These are phyloP conservation scores for Drosophila prosaltans DNA, from an alignment of 1,140 invertebrate species.

Conservation along the genomic window DNA sequence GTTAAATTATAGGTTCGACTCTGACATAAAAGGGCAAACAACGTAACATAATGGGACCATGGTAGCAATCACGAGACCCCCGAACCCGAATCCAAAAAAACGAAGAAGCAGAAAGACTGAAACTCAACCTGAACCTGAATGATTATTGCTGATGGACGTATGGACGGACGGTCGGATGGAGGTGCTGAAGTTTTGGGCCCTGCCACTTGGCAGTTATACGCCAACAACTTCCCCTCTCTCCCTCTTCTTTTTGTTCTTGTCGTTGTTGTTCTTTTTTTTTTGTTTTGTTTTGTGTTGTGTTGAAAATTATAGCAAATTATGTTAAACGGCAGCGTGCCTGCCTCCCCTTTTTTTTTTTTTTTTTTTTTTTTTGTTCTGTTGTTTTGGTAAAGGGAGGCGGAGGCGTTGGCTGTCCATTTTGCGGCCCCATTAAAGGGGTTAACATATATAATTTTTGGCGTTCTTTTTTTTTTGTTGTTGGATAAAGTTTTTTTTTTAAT, in stretches of 20 bases:
- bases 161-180: slow-evolving; percentile 4
- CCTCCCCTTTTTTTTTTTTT: slow-evolving; percentile 37
- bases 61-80: slow-evolving; percentile 69
- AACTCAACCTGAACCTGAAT: slow-evolving; percentile 63
- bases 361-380: neutral
- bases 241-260: too few species aligned
- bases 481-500: slow-evolving; percentile 1
- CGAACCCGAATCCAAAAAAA: slow-evolving; percentile 12
- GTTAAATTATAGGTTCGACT: slow-evolving; percentile 79
- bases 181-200: slow-evolving; percentile 32
- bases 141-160: slow-evolving; percentile 54
- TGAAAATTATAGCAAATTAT: slow-evolving; percentile 82
- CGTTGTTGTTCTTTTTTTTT: neutral
- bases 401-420: slow-evolving; percentile 39
- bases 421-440: slow-evolving; percentile 49
- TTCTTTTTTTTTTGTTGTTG: slow-evolving; percentile 8
- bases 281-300: slow-evolving; percentile 49
- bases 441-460: slow-evolving; percentile 51
- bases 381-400: neutral
- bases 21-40: slow-evolving; percentile 82
- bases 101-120: neutral
- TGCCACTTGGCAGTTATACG: slow-evolving; percentile 39
- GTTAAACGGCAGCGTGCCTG: slow-evolving; percentile 74
- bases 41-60: slow-evolving; percentile 74
- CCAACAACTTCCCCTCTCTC: neutral